Evolutionary conservation across 2,888 invertebrate species (phyloP), one percentile per base, ranked within the genome.

Genomic region (Drosophila fungiperda): DNA sequence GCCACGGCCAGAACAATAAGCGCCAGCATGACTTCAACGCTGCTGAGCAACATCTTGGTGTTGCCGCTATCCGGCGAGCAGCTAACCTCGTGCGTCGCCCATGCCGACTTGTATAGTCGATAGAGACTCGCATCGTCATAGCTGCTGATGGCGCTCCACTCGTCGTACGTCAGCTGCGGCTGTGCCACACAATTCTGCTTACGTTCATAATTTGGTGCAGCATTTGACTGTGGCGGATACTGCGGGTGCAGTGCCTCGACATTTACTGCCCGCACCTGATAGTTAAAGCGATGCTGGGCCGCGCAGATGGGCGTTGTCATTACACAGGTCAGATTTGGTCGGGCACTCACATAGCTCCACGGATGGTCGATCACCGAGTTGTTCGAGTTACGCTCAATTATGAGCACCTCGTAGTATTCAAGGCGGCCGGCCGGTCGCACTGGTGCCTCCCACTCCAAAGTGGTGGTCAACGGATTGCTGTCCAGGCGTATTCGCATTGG

Each of bases 401-500:
- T 80, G 4, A 73, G 66, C 45, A 96, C 92, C 92, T 95, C 94
- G 85, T 95, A 96, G 53, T 92, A 93, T 74, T 95, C 94, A 1
- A 95, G 89, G 23, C 93, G 94, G 3, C 95, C 95, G 11, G 94
- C 94, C 29, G 94, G 93, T 50, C 89, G 87, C 23, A 82, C 75
- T 7, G 95, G 95, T 50, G 89, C 90, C 5, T 92, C 86, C 96
- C 96, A 96, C 40, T 87, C 63, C 45, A 87, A 65, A 4, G 89
- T 78, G 0, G 80, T 75, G 48, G 70, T 85, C 52, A 73, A 73
- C 42, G 79, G 72, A 33, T 74, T 78, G 67, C 73, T 67, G 54
- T 76, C 60, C 20, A 73, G 26, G 45, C 53, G 35, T n/a, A 54
- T n/a, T n/a, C 40, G 17, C 15, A 15, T 57, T 0, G 91, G 91